phyloP scores from a whole-genome alignment of 2,113 vertebrate genomes.

The Anhinga anhinga region DNA sequence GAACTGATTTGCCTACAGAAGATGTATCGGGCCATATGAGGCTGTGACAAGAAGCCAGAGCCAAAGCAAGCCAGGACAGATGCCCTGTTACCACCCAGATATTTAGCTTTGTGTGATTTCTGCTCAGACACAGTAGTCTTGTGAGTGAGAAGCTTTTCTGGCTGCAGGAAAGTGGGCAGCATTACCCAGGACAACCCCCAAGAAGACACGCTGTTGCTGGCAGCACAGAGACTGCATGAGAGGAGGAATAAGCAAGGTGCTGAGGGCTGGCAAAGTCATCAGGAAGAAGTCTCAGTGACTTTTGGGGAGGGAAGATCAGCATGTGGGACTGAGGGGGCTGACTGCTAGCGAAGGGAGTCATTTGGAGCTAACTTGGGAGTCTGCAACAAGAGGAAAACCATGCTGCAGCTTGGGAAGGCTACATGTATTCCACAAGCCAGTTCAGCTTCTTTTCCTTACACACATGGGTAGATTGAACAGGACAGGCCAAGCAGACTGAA shows the following conservation, averaged over 20 bases:
- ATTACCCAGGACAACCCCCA: not conserved
- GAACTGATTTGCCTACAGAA: not conserved
- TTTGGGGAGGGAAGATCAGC: not conserved
- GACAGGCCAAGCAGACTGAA: not conserved
- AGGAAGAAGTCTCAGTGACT: not conserved
- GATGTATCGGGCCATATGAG: accelerated
- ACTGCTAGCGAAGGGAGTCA: not conserved
- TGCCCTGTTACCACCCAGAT: not conserved
- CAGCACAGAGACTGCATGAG: not conserved
- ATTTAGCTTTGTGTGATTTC: not conserved
- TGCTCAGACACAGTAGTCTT: not conserved
- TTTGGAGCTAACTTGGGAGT: not conserved
- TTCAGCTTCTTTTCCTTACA: not conserved
- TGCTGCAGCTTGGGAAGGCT: not conserved
- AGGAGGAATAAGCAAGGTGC: not conserved
- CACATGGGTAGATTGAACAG: not conserved
- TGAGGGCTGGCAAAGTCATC: not conserved
- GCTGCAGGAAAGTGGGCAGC: not conserved
- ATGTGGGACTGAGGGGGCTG: not conserved
- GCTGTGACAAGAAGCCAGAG: not conserved
- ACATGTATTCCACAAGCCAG: not conserved
- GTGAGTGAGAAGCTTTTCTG: not conserved
- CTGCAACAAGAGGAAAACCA: not conserved
- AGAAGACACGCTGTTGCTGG: not conserved
- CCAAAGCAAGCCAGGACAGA: not conserved